These are phyloP conservation scores for Nyctibius bracteatus DNA, from an alignment of 2,113 vertebrate species.

Conservation along the genomic window DNA sequence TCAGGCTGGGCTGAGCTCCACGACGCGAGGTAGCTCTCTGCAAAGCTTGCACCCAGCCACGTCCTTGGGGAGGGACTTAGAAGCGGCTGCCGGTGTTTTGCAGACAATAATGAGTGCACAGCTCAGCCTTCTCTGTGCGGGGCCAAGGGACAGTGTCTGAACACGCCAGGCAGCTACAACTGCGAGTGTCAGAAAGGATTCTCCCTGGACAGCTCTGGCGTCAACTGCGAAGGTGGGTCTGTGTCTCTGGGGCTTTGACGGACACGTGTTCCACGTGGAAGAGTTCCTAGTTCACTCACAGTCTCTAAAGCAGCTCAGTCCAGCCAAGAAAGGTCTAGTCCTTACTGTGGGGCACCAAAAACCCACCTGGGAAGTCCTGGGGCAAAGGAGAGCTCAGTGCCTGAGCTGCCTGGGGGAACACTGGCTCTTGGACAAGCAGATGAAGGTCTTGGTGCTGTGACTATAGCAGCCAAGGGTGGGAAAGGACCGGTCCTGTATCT, in stretches of 20 bases:
- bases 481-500: neutral
- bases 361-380: rapidly evolving
- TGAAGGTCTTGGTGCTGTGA: neutral
- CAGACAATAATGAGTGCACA: slow-evolving; percentile 89
- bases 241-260: neutral
- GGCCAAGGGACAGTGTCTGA: slow-evolving; percentile 81
- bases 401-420: neutral
- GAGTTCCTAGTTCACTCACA: neutral
- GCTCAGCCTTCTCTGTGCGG: slow-evolving; percentile 81
- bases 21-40: rapidly evolving
- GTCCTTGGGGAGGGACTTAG: rapidly evolving
- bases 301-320: neutral
- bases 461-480: neutral
- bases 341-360: neutral
- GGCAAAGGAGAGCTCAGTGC: neutral
- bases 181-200: slow-evolving; percentile 93
- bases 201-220: slow-evolving; percentile 80
- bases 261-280: rapidly evolving
- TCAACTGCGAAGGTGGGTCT: slow-evolving; percentile 85
- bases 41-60: neutral
- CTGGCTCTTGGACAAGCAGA: neutral
- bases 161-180: slow-evolving; percentile 88
- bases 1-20: neutral
- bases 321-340: neutral
- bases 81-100: neutral